Conservation (phyloP, 2,888 invertebrate species). For the Luperina testacea region DNA sequence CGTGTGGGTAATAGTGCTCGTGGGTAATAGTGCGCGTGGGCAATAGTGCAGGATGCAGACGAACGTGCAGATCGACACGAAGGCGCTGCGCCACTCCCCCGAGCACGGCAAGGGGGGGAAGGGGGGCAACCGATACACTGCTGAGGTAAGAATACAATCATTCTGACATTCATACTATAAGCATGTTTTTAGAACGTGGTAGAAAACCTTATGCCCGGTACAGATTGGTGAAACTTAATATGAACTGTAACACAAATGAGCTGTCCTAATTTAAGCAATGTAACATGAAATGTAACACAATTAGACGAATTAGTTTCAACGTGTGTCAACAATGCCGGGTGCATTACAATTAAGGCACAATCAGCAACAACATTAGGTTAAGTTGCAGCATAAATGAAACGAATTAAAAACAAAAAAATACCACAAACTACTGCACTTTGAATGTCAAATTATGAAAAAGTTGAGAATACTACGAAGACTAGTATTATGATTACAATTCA, state of each 20-base stretch:
- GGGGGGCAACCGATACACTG: slow-evolving; percentile 84
- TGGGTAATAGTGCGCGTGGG: neutral
- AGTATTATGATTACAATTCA: neutral
- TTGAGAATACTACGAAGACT: neutral
- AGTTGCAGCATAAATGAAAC: too few relatives aligned
- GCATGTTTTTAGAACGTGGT: neutral
- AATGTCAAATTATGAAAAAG: neutral
- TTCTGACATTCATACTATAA: neutral
- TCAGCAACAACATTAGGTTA: neutral
- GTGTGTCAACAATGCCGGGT: too few relatives aligned
- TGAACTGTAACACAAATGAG: neutral
- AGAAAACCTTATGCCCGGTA: too few relatives aligned
- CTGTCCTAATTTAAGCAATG: neutral
- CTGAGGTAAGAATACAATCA: slow-evolving; percentile 84
- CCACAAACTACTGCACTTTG: too few relatives aligned
- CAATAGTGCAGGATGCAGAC: slow-evolving; percentile 91
- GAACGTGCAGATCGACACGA: slow-evolving; percentile 93
- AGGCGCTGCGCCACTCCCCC: slow-evolving; percentile 91
- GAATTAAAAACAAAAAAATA: too few relatives aligned
- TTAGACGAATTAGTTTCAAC: neutral
- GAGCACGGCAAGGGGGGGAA: slow-evolving; percentile 90
- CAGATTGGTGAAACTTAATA: neutral
- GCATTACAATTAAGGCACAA: neutral
- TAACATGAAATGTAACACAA: neutral
- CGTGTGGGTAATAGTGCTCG: neutral